phyloP scores from a whole-genome alignment of 1,140 invertebrate genomes.

The Asobara japonica region DNA sequence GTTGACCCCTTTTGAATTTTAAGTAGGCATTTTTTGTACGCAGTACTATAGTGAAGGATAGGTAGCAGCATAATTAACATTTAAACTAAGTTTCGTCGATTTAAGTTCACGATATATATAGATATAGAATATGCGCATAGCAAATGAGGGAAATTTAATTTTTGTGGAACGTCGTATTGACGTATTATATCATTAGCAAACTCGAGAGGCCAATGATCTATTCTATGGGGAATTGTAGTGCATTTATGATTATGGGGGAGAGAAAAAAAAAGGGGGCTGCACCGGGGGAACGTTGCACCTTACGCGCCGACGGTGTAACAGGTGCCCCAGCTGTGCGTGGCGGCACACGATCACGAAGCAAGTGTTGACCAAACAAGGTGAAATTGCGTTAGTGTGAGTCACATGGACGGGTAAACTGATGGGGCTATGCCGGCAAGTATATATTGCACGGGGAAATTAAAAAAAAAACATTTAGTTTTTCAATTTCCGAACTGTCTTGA shows the following conservation, averaged over 20 bases:
- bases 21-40: neutral
- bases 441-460: neutral
- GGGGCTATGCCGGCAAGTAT: neutral
- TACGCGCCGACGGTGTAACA: slow-evolving; percentile 50
- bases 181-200: neutral
- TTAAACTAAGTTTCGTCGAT: too few relatives aligned
- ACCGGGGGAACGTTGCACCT: slow-evolving; percentile 55
- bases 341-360: slow-evolving; percentile 38
- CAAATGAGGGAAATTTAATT: neutral
- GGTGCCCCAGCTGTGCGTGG: slow-evolving; percentile 59
- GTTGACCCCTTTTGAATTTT: slow-evolving; percentile 3
- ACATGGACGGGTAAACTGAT: neutral
- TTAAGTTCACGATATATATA: too few relatives aligned
- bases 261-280: slow-evolving; percentile 32
- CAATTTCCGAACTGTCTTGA: neutral
- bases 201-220: slow-evolving; percentile 5
- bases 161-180: neutral
- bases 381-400: neutral
- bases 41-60: neutral
- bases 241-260: neutral
- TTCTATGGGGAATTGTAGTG: neutral
- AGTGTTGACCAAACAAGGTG: slow-evolving; percentile 49
- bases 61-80: neutral
- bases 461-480: neutral
- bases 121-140: too few relatives aligned